Conservation (phyloP, 1,140 invertebrate species). For the Orius laevigatus region DNA sequence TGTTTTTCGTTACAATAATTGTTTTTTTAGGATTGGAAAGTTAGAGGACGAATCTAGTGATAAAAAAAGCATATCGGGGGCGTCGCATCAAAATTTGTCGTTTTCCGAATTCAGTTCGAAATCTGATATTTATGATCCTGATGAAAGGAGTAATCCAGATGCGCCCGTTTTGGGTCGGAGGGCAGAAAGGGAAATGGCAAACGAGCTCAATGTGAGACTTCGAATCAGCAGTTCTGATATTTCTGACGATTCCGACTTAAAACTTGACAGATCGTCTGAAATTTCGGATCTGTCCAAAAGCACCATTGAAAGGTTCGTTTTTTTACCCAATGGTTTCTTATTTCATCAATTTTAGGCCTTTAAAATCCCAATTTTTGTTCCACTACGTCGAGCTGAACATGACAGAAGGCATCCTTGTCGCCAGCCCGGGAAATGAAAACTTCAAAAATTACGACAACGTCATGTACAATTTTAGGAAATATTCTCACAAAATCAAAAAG, state of each 20-base stretch:
- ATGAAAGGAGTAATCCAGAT: conserved; percentile 4
- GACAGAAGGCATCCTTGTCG: conserved; percentile 42
- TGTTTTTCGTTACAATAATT: too few species aligned
- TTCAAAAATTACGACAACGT: conserved; percentile 29
- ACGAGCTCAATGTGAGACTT: not conserved
- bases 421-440: conserved; percentile 31
- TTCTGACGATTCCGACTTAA: conserved; percentile 10
- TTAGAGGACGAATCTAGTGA: not conserved
- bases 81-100: not conserved
- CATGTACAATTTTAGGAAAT: conserved; percentile 43
- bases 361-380: conserved; percentile 45
- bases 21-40: not conserved
- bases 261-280: not conserved
- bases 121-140: conserved; percentile 31
- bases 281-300: not conserved
- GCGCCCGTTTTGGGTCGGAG: conserved; percentile 16
- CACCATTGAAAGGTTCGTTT: not conserved
- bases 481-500: conserved; percentile 48
- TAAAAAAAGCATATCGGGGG: not conserved
- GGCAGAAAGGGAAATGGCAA: conserved; percentile 15
- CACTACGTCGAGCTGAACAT: conserved; percentile 50
- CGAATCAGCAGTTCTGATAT: conserved; percentile 5
- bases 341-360: conserved; percentile 37
- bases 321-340: conserved; percentile 17
- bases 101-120: not conserved